A percentile compares a stretch with the other conserved stretches of the same genome.
Evolutionary conservation across 1,140 invertebrate species (phyloP).

Genomic region (Drosophila hydei): DNA sequence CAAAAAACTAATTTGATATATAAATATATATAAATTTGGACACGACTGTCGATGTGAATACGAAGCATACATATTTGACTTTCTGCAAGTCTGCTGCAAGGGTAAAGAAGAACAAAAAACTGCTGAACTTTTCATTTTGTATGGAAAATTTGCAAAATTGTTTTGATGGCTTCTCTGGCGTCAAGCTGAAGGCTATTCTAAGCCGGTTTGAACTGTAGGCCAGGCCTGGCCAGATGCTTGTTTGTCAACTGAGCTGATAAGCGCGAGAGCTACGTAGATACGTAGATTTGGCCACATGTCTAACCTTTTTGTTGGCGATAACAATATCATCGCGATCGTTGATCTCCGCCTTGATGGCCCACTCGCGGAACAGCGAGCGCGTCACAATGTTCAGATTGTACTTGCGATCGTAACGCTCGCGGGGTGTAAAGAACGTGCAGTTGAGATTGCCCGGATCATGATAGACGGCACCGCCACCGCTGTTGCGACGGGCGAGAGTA

Average conservation of each 20-base stretch:
- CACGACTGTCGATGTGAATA: no score
- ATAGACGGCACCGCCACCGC: conserved; percentile 98
- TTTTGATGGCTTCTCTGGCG: no score
- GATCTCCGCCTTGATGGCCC: conserved; percentile 90
- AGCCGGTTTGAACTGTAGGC: conserved; percentile 32
- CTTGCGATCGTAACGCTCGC: conserved; percentile 91
- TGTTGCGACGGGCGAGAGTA: conserved; percentile 92
- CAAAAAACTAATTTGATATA: no score
- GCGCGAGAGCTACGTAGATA: conserved; percentile 17
- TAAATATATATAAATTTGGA: no score
- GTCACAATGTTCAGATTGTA: conserved; percentile 94
- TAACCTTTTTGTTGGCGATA: conserved; percentile 89
- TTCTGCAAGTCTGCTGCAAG: neutral
- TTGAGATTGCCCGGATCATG: conserved; percentile 98
- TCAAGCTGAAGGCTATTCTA: neutral
- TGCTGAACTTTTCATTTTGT: neutral
- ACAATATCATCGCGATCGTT: conserved; percentile 93
- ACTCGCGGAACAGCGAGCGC: conserved; percentile 90
- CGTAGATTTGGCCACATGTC: conserved; percentile 6
- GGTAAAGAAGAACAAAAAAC: neutral
- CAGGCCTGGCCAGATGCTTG: conserved; percentile 7
- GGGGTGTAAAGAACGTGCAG: conserved; percentile 93
- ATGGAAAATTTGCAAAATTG: conserved; percentile 10
- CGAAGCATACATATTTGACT: neutral
- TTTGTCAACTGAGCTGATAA: conserved; percentile 41